phyloP scores from a whole-genome alignment of 2,797 vertebrate species.

The Enoplosus armatus region DNA sequence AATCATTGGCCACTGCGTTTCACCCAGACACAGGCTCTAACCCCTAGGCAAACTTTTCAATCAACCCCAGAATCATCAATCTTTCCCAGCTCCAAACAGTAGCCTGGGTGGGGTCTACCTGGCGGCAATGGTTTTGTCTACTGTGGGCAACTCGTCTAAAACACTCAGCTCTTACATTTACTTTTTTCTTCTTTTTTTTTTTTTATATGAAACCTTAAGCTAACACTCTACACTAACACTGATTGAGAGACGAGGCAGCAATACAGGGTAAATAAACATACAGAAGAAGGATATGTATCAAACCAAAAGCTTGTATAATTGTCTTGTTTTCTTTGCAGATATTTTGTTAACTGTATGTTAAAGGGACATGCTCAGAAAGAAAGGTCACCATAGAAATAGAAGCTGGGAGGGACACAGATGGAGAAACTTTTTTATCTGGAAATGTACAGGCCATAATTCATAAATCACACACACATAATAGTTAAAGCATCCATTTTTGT shows the following conservation, averaged over 20 bases:
- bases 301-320: background rate
- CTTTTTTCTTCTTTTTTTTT: background rate
- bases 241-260: background rate
- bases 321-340: background rate
- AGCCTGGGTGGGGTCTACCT: conserved; percentile 57
- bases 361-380: background rate
- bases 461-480: background rate
- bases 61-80: conserved; percentile 86
- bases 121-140: conserved; percentile 57
- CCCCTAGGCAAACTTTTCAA: conserved; percentile 87
- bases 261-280: background rate
- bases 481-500: background rate
- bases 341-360: background rate
- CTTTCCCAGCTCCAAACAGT: conserved; percentile 66
- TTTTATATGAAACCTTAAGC: background rate
- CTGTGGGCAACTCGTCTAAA: conserved; percentile 66
- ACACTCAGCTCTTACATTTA: conserved; percentile 51
- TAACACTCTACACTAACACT: too few species aligned
- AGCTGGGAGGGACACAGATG: background rate
- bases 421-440: background rate
- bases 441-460: background rate
- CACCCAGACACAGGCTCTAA: conserved; percentile 79
- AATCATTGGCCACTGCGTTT: conserved; percentile 82
- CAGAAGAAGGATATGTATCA: background rate
- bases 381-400: background rate